Base-by-base conservation (phyloP, 2,797 vertebrate species). In the Sebastes miniatus region DNA sequence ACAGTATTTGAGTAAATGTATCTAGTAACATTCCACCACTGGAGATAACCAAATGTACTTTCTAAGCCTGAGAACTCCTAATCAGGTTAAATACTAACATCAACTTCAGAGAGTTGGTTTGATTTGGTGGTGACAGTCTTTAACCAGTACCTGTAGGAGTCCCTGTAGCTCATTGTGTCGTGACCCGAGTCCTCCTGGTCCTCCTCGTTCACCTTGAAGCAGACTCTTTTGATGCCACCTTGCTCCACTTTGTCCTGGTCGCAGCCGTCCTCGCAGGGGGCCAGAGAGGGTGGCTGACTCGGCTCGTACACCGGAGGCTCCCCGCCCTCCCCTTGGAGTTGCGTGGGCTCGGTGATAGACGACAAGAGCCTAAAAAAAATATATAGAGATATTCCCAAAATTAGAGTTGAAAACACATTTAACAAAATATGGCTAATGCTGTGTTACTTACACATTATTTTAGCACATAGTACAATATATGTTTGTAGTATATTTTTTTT, bases 171-270 rank as follows among this genome's bases (percentile, higher is more conserved):
- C 96, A 99, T 98, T 2, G 99, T 99, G 91, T 99, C 99, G 0
- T 99, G 99, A 22, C 99, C 99, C 0, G 99, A 99, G 94, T 99
- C 99, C 87, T 99, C 98, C 93, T 99, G 99, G 75, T 99, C 98
- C 18, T 99, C 99, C 88, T 99, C 97, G 0, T 96, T 97, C 87
- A 99, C 99, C 92, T 97, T 99, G 89, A 99, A 99, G 91, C 98
- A 99, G 82, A 99, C 99, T 65, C 97, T 97, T 93, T 99, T 99
- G 70, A 96, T 97, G 76, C 97, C 97, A 0, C 98, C 95, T 0
- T 97, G 97, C 81, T 99, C 98, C 0, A 88, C 79, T 91, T 96
- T 97, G 94, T 99, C 98, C 85, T 96, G 94, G 84, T 98, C 97
- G 0, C 92, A 93, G 88, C 98, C 96, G 11, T 98, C 98, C 64